Evolutionary conservation across 2,113 vertebrate genomes (phyloP).

Genomic region (Bolborhynchus lineola): DNA sequence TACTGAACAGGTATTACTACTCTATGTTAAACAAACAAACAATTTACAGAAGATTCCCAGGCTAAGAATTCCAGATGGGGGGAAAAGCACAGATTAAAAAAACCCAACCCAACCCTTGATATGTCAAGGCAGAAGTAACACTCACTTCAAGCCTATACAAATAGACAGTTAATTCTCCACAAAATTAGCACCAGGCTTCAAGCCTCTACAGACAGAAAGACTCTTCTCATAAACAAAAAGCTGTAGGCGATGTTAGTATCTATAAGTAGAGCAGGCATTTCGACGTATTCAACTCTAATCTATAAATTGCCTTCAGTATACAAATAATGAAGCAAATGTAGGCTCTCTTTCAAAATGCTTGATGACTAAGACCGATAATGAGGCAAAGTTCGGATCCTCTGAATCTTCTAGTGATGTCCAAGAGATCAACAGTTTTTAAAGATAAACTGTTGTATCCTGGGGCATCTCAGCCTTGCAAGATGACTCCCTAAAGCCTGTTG

Average conservation of each 20-base stretch:
- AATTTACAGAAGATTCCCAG: background rate
- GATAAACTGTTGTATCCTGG: slow-evolving; percentile 5
- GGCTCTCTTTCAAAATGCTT: background rate
- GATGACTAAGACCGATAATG: slow-evolving; percentile 35
- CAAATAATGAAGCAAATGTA: background rate
- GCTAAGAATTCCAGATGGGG: background rate
- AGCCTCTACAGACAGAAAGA: slow-evolving; percentile 31
- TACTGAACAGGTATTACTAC: background rate
- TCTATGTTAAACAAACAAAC: background rate
- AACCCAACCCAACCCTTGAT: background rate
- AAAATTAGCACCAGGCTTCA: slow-evolving; percentile 22
- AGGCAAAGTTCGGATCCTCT: slow-evolving; percentile 1
- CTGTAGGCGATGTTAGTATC: background rate
- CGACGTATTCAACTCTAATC: slow-evolving; percentile 11
- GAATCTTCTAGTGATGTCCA: slow-evolving; percentile 23
- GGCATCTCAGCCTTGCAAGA: background rate
- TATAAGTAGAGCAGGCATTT: slow-evolving; percentile 8
- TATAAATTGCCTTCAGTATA: slow-evolving; percentile 44
- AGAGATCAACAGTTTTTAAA: background rate
- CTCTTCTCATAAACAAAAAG: slow-evolving; percentile 22
- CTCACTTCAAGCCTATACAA: slow-evolving; percentile 4
- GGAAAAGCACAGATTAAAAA: background rate
- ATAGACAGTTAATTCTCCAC: background rate
- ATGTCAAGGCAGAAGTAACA: background rate
- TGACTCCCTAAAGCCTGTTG: background rate